phyloP scores from a whole-genome alignment of 2,888 invertebrate species.

The Papilio demoleus region DNA sequence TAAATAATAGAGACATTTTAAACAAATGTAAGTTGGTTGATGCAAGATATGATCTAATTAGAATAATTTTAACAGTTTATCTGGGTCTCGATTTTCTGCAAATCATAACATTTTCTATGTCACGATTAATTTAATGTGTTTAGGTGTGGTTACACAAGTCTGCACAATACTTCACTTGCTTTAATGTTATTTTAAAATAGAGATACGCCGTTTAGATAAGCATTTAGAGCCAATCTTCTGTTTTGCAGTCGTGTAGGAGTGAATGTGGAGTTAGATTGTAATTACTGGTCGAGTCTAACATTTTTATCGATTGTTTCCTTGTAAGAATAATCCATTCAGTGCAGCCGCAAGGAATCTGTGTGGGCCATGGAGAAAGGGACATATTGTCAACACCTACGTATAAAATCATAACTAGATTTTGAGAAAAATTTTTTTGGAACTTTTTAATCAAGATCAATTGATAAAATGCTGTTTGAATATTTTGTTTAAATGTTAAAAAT shows the following conservation, averaged over 20 bases:
- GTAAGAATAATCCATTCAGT: constrained; percentile 37
- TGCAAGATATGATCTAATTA: neutral
- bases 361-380: constrained; percentile 32
- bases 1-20: too few relatives aligned
- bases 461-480: too few relatives aligned
- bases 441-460: too few relatives aligned
- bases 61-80: neutral
- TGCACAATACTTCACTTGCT: constrained; percentile 27
- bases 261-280: constrained; percentile 28
- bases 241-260: constrained; percentile 35
- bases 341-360: constrained; percentile 24
- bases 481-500: too few relatives aligned
- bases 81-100: neutral
- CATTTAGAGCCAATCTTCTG: constrained; percentile 38
- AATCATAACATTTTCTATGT: constrained; percentile 16
- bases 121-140: constrained; percentile 17
- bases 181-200: constrained; percentile 30
- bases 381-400: neutral
- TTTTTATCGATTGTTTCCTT: constrained; percentile 41
- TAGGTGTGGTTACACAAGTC: constrained; percentile 25
- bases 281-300: constrained; percentile 35
- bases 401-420: neutral
- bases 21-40: neutral
- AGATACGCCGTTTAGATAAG: constrained; percentile 40
- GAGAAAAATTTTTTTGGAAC: neutral